Percentiles rank a stretch among this genome's conserved stretches.
Evolutionary conservation across 2,797 vertebrate genomes (phyloP).

Genomic region (Agapornis canus): DNA sequence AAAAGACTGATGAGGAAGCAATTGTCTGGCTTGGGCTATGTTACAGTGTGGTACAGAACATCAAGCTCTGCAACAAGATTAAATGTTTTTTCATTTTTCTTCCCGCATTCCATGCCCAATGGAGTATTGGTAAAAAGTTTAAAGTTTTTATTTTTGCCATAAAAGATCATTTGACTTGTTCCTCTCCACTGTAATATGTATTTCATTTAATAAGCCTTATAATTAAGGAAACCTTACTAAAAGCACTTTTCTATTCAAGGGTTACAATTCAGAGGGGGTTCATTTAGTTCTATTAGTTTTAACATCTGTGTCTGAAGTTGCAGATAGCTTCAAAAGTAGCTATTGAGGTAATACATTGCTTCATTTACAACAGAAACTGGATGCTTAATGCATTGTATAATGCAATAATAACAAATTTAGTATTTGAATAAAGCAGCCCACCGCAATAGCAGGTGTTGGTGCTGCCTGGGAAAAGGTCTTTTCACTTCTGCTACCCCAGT

Average conservation of each 20-base stretch:
- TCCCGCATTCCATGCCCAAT: background rate
- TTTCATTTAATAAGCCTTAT: conserved; percentile 33
- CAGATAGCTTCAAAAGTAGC: conserved; percentile 10
- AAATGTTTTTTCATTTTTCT: background rate
- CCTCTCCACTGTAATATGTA: background rate
- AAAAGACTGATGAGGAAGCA: background rate
- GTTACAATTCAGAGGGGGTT: conserved; percentile 11
- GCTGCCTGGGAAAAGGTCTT: background rate
- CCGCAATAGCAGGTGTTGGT: background rate
- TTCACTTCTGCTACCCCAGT: background rate
- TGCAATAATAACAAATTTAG: background rate
- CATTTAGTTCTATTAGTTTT: conserved; percentile 34
- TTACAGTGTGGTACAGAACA: background rate
- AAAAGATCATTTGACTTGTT: background rate
- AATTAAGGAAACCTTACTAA: background rate
- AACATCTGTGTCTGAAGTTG: conserved; percentile 34
- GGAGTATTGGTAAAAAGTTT: background rate
- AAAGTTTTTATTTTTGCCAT: conserved; percentile 20
- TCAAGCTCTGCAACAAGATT: conserved; percentile 3
- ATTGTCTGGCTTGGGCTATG: background rate
- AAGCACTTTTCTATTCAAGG: background rate
- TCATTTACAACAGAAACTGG: conserved; percentile 31
- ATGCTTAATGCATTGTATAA: conserved; percentile 1
- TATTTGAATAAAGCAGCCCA: background rate
- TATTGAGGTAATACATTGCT: background rate